Evolutionary conservation across 2,888 invertebrate species (phyloP), one percentile per base, ranked within the genome.

Genomic region (Rotaria macrura): DNA sequence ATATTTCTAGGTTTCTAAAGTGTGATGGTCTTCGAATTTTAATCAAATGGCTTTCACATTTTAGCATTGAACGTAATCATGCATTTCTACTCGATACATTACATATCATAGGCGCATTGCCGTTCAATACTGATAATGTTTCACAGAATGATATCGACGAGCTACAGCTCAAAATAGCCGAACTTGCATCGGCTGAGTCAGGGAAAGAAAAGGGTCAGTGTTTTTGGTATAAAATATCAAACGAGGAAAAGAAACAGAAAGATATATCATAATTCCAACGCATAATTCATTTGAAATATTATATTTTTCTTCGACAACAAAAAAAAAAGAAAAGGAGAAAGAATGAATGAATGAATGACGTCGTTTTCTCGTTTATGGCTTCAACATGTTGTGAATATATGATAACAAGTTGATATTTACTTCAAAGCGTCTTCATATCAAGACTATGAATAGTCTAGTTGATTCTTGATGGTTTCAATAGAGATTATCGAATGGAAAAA

Each of bases 1-100:
- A 25, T 79, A 25, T 79, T 43, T 79, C n/a, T 79, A 79, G 79
- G 43, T 79, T 79, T 79, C n/a, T 79, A 79, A 40, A 79, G n/a
- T 25, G 43, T 79, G 43, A 25, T 43, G 79, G 79, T 12, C 43
- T n/a, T 79, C 40, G n/a, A 43, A 43, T 79, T 40, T 43, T 79
- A 43, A 23, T 43, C 43, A 79, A 79, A 43, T 79, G 79, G 79
- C 43, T 79, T 40, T 79, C 43, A n/a, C 9, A 79, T 43, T 79
- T 79, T 79, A 79, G 40, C 7, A n/a, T 25, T 25, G 79, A 79
- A 43, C 20, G 43, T 79, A 43, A 79, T 79, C 79, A 43, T 79
- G 79, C 43, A 79, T 79, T 79, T 79, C 79, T 79, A 17, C 79
- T 79, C n/a, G 40, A 79, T 43, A 79, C 43, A 43, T 79, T 79